Base-by-base conservation (phyloP, 2,113 vertebrate genomes). In the Okapia johnstoni region DNA sequence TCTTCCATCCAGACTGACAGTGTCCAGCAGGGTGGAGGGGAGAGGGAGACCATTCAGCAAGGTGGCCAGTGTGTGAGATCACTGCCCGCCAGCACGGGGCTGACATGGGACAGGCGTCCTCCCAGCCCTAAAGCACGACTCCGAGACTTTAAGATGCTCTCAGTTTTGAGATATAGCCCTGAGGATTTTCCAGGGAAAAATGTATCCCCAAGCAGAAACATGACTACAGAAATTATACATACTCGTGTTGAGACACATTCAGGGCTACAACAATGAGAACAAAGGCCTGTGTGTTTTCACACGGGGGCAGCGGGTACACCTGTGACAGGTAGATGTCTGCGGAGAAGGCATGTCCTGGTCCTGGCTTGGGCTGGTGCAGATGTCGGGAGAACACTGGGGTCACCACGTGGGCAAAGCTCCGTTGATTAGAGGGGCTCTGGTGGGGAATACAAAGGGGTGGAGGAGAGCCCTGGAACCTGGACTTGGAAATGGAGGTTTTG, bases 251-350 rank as follows among this genome's bases (percentile, higher is more conserved):
- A 70, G 90, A 57, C 43, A 3, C 7, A 5, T 3, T 36, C 58
- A 16, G 25, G 52, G 54, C 14, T 19, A 5, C 12, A 48, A 54
- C 43, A 7, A 23, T 0, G 11, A 26, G 11, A 33, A 17, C 76
- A 40, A 9, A 6, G 36, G 10, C 58, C 6, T 14, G 5, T 2
- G 28, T 3, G 5, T 21, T 6, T 19, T 3, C 12, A 26, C 54
- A 1, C 40, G 1, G 3, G 88, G 28, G 14, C n/a, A 10, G 7
- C 0, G 1, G 13, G 14, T 1, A 1, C 2, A 6, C 0, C 7
- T 0, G 6, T 7, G 1, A 19, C 5, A 0, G 3, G 23, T 0
- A 16, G 30, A 2, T 1, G 1, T 33, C 60, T 6, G 0, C 2
- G 0, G 10, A 15, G 54, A 5, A 3, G 48, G 17, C 1, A 0